Conservation (phyloP, 2,888 invertebrate genomes). For the Brenthis hecate region DNA sequence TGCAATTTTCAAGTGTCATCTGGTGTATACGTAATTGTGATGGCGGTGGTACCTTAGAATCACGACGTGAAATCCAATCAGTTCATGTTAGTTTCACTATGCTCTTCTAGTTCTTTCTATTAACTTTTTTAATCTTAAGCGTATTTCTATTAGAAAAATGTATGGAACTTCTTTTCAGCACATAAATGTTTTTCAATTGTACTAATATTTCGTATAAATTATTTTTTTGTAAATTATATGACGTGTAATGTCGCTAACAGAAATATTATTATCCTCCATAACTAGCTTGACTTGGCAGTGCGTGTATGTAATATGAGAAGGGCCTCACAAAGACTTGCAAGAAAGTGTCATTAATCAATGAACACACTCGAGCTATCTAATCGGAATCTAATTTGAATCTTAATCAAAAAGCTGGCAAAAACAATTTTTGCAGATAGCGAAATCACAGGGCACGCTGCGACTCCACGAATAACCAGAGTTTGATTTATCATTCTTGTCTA, state of each 20-base stretch:
- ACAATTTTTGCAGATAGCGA: slow-evolving; percentile 46
- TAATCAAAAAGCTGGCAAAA: slow-evolving; percentile 57
- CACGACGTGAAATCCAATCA: slow-evolving; percentile 29
- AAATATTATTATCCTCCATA: slow-evolving; percentile 8
- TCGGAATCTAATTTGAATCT: slow-evolving; percentile 50
- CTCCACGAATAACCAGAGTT: slow-evolving; percentile 43
- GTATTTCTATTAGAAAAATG: no score
- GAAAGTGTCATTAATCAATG: slow-evolving; percentile 63
- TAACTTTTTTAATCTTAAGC: background rate
- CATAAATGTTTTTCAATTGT: no score
- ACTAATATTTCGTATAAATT: background rate
- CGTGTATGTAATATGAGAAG: slow-evolving; percentile 31
- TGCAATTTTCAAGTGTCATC: slow-evolving; percentile 37
- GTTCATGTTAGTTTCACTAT: slow-evolving; percentile 27
- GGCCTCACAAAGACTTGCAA: slow-evolving; percentile 38
- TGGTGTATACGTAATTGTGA: slow-evolving; percentile 28
- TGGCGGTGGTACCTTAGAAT: slow-evolving; percentile 12
- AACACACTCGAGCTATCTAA: slow-evolving; percentile 40
- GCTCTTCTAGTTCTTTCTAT: slow-evolving; percentile 4
- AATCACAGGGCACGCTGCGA: slow-evolving; percentile 39
- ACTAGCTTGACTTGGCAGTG: slow-evolving; percentile 2
- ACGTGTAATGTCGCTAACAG: background rate
- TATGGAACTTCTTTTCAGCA: no score
- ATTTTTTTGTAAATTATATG: background rate
- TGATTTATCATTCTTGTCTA: slow-evolving; percentile 66